Evolutionary conservation across 1,140 invertebrate species (phyloP).

Genomic region (Bicyclus anynana): DNA sequence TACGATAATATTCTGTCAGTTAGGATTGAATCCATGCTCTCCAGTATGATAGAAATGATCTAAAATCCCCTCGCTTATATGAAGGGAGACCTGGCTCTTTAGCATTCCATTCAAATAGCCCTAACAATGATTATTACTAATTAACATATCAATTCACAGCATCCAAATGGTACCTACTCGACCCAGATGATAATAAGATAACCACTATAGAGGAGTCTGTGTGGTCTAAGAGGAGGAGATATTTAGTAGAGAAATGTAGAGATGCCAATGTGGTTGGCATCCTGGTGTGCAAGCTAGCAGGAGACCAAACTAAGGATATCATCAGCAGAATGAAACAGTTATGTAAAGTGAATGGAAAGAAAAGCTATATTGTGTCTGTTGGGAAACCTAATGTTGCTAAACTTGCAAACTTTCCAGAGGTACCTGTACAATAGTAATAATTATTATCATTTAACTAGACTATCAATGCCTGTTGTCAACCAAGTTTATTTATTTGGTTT

Average conservation of each 20-base stretch:
- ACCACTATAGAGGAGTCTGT: conserved; percentile 69
- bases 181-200: conserved; percentile 52
- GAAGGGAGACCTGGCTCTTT: too few species aligned
- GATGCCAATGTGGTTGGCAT: conserved; percentile 93
- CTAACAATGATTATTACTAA: too few species aligned
- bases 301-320: conserved; percentile 87
- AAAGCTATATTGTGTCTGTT: conserved; percentile 93
- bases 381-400: conserved; percentile 95
- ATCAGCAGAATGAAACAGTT: conserved; percentile 87
- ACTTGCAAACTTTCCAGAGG: conserved; percentile 94
- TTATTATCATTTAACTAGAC: background rate
- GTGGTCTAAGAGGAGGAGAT: conserved; percentile 88
- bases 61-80: too few species aligned
- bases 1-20: too few species aligned
- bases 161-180: conserved; percentile 72
- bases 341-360: conserved; percentile 86
- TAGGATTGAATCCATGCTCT: too few species aligned
- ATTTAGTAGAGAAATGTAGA: conserved; percentile 91
- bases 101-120: too few species aligned
- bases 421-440: conserved; percentile 57
- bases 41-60: too few species aligned
- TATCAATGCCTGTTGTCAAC: background rate
- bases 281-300: conserved; percentile 91
- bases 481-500: too few species aligned
- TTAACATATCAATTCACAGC: conserved; percentile 47